Evolutionary conservation across 2,797 vertebrate genomes (phyloP), one percentile per base, ranked within the genome.

Genomic region (Rhabdomys pumilio): DNA sequence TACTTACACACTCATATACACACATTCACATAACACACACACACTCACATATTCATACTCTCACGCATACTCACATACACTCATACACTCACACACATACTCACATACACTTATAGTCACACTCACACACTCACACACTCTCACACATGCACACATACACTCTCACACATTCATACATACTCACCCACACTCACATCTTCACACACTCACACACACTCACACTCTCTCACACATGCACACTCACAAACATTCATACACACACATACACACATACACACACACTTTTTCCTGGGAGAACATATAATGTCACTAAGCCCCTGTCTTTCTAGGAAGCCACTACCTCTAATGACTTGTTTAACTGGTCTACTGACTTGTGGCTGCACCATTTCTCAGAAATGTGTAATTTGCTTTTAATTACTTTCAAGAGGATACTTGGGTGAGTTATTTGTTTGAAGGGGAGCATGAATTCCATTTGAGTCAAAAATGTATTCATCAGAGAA

Each of bases 391-490:
- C 31, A 55, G 61, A 79, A 41, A 79, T 24, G 34, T 87, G 59
- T 95, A 89, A 72, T 77, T 57, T 50, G 24, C 12, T 85, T 9
- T 24, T 90, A 79, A 85, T 87, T 59, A 73, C 63, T 88, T 90
- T 41, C 41, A 89, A 91, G 44, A 80, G 15, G 31, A 85, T 67
- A 8, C 41, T 77, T 55, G 29, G n/a, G 8, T 89, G 93, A 82
- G 15, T 29, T 72, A 59, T 63, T 69, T 92, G 38, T 94, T 94
- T 93, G 82, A 88, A 88, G n/a, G 79, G 29, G 47, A 92, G 50
- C 3, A 76, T 12, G 8, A 72, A 20, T 79, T 93, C 20, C 19
- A 61, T 57, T 87, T 94, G 79, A 96, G 57, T 34, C 53, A 38
- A 69, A 85, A 87, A 24, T 38, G n/a, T 72, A 8, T 72, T 82